These are phyloP conservation scores for Drosophila paulistorum DNA, from an alignment of 1,140 invertebrate species.

Conservation along the genomic window DNA sequence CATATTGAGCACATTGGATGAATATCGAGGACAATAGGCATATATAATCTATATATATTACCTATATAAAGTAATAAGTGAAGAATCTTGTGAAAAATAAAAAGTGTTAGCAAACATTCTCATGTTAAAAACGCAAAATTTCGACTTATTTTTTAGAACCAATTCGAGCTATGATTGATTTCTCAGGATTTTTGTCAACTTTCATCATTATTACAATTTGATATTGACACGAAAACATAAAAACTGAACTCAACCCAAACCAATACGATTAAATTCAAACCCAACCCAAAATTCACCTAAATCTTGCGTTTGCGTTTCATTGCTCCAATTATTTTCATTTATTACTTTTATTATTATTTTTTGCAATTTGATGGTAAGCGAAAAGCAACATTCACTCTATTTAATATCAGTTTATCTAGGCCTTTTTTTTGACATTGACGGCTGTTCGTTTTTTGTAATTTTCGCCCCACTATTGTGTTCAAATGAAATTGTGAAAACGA, in stretches of 20 bases:
- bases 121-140: no score
- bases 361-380: constrained; percentile 49
- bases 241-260: not conserved
- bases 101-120: no score
- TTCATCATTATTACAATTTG: no score
- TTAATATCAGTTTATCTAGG: constrained; percentile 60
- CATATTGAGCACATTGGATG: constrained; percentile 28
- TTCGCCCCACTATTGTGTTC: constrained; percentile 51
- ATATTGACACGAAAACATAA: no score
- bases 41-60: no score
- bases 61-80: not conserved
- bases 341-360: constrained; percentile 20
- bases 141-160: no score
- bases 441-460: constrained; percentile 42
- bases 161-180: no score
- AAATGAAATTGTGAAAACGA: constrained; percentile 66
- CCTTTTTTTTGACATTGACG: constrained; percentile 69
- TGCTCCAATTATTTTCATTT: constrained; percentile 39
- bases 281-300: not conserved
- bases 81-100: not conserved
- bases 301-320: constrained; percentile 20
- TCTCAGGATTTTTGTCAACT: no score
- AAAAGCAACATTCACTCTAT: constrained; percentile 59
- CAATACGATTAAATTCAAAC: not conserved
- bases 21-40: constrained; percentile 26